These are phyloP conservation scores for Melanotaenia pygmaea DNA, from an alignment of 2,797 vertebrate species.

Conservation along the genomic window DNA sequence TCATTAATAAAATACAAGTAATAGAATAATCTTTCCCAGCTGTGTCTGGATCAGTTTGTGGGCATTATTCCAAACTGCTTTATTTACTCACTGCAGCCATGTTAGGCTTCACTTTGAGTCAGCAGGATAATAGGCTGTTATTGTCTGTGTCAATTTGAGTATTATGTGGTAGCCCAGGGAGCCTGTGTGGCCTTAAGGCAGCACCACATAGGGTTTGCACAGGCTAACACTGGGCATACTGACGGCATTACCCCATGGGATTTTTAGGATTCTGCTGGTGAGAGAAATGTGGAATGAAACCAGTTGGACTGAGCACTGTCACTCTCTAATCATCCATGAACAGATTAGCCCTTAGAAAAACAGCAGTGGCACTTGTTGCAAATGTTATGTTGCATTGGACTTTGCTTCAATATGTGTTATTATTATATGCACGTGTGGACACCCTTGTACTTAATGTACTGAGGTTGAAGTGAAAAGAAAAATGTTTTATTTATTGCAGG, in stretches of 20 bases:
- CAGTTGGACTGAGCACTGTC: constrained; percentile 76
- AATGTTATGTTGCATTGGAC: constrained; percentile 12
- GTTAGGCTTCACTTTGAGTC: constrained; percentile 51
- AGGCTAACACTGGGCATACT: constrained; percentile 65
- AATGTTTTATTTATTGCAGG: constrained; percentile 76
- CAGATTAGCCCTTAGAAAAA: constrained; percentile 74
- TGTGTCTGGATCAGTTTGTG: constrained; percentile 34
- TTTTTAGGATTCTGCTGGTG: constrained; percentile 63
- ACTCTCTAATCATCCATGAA: constrained; percentile 75
- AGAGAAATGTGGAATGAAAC: constrained; percentile 65
- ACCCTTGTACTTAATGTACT: neutral
- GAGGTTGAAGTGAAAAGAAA: neutral
- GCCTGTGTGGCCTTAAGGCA: constrained; percentile 63
- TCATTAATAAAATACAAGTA: constrained; percentile 50
- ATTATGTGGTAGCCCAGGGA: constrained; percentile 52
- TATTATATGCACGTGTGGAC: constrained; percentile 21
- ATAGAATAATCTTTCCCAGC: constrained; percentile 40
- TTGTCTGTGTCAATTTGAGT: constrained; percentile 60
- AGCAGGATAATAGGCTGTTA: constrained; percentile 57
- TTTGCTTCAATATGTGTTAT: constrained; percentile 29
- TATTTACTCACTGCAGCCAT: constrained; percentile 41
- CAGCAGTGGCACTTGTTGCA: constrained; percentile 48
- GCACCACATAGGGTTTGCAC: constrained; percentile 57
- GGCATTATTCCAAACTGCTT: constrained; percentile 27
- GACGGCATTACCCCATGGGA: constrained; percentile 62